These are phyloP conservation scores for Lepidurus apus DNA, from an alignment of 1,140 invertebrate genomes.

Conservation along the genomic window DNA sequence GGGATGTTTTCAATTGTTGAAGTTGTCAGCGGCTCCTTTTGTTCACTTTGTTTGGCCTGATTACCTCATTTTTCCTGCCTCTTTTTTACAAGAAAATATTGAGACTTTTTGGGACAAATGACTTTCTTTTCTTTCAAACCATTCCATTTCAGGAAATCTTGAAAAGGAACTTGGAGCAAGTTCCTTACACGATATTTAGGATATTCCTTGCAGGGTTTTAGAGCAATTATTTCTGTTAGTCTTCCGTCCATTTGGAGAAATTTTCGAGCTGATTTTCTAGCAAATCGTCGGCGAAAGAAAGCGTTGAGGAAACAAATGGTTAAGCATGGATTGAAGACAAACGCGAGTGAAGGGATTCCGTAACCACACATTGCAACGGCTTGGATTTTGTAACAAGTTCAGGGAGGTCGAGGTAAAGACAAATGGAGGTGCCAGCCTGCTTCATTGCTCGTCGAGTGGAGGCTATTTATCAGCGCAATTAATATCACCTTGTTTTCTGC, in stretches of 20 bases:
- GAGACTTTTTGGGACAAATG: neutral
- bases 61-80: too few species aligned
- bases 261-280: neutral
- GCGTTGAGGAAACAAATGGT: neutral
- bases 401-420: neutral
- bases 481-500: conserved; percentile 15
- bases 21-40: neutral
- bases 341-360: too few species aligned
- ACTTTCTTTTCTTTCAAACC: neutral
- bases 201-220: too few species aligned
- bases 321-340: too few species aligned
- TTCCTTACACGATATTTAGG: too few species aligned
- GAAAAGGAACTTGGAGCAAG: neutral
- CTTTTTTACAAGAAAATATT: too few species aligned
- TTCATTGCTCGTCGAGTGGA: conserved; percentile 21
- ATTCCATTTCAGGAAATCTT: neutral
- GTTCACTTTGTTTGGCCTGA: neutral
- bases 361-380: neutral
- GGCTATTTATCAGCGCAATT: conserved; percentile 14
- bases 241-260: neutral
- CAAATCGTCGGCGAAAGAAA: neutral
- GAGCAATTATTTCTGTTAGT: too few species aligned
- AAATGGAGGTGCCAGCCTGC: conserved; percentile 2
- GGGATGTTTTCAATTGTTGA: neutral
- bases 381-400: neutral